These are phyloP conservation scores for Plebejus argus DNA, from an alignment of 2,888 invertebrate genomes.

Conservation along the genomic window DNA sequence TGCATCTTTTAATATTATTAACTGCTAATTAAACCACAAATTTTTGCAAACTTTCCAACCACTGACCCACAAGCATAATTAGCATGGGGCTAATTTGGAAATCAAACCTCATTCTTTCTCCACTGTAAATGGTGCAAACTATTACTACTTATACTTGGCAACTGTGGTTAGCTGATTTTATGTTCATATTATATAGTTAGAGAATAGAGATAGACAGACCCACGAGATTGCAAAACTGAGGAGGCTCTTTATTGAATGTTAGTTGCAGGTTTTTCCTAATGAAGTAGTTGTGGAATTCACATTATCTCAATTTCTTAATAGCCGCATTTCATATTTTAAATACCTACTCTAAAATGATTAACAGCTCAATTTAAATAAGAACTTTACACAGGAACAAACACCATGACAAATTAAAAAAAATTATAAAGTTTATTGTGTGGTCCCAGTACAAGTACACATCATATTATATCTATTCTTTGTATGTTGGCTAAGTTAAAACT, in stretches of 20 bases:
- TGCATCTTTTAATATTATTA: neutral
- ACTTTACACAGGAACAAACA: no score
- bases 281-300: neutral
- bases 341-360: no score
- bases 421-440: neutral
- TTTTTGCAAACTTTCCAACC: constrained; percentile 34
- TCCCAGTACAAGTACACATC: no score
- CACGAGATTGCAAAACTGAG: neutral
- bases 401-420: neutral
- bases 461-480: neutral
- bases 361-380: no score
- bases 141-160: neutral
- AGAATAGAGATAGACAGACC: neutral
- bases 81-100: constrained; percentile 25
- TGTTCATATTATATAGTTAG: neutral
- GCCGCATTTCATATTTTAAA: no score
- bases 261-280: neutral
- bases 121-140: neutral
- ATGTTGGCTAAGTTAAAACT: neutral
- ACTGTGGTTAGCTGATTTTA: neutral
- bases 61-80: neutral
- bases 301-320: no score
- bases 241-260: neutral
- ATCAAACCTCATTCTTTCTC: neutral
- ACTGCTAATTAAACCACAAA: neutral